Evolutionary conservation across 2,888 invertebrate genomes (phyloP), one percentile per base, ranked within the genome.

Genomic region (Noctua janthe): DNA sequence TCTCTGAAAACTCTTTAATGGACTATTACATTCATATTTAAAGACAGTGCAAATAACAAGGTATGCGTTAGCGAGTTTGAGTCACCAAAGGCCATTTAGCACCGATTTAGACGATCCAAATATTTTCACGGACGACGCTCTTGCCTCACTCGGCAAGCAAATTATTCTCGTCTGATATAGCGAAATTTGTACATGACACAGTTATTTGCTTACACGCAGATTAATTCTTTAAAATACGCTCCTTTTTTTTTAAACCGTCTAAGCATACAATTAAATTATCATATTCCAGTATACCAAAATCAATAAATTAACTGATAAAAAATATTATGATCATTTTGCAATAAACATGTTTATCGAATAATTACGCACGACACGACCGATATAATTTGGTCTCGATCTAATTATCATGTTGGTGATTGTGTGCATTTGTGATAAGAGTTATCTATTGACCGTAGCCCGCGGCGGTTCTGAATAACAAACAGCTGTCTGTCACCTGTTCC

Each of bases 81-180:
- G 94, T 96, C 95, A 94, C 94, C 94, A 94, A 95, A 95, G 94
- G 94, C 94, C 95, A 94, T 94, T 94, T 92, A 91, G 94, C 91
- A 95, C 95, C 88, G 93, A 96, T 95, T 94, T 96, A 96, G 96
- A 95, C 93, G 95, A 90, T 92, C 95, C 94, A 94, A 95, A 96
- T 96, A 96, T 95, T 96, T 96, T 94, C 95, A 95, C 94, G 95
- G 94, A 90, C 95, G 94, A 91, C 95, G 95, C 95, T 92, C 95
- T 94, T 93, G 92, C 92, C 90, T 91, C 91, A 89, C 90, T 89
- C 89, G 87, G 87, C 86, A 90, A 69, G 87, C 90, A 87, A 91
- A 91, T 90, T 87, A 90, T 89, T 90, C 82, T 85, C 85, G 83
- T 80, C 83, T 71, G 73, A 82, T 85, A 73, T 83, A 82, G 81